These are phyloP conservation scores for Agriopis aurantiaria DNA, from an alignment of 2,888 invertebrate genomes.

Conservation along the genomic window DNA sequence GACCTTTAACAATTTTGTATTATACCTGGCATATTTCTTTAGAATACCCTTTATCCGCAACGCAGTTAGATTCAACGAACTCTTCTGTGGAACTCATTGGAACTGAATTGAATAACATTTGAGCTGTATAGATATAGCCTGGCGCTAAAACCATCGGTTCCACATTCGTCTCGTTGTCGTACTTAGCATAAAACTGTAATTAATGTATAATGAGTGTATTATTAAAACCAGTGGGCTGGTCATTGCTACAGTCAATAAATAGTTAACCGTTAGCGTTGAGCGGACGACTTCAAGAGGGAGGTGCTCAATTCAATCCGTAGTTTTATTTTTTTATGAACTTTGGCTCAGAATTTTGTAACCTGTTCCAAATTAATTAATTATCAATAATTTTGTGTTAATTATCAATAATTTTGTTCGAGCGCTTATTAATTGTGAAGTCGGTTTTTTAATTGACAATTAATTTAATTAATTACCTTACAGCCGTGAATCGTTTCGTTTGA, in stretches of 20 bases:
- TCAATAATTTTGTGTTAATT: too few relatives aligned
- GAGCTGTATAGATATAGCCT: slow-evolving; percentile 60
- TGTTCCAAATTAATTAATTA: too few relatives aligned
- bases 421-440: too few relatives aligned
- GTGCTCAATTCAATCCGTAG: too few relatives aligned
- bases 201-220: background rate
- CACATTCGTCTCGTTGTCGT: slow-evolving; percentile 61
- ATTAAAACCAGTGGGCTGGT: too few relatives aligned
- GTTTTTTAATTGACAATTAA: too few relatives aligned
- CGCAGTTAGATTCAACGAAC: slow-evolving; percentile 53
- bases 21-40: slow-evolving; percentile 55
- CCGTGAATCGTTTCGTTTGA: slow-evolving; percentile 53
- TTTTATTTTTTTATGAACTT: too few relatives aligned
- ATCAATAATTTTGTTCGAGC: too few relatives aligned
- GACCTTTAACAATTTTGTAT: background rate
- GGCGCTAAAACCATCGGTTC: slow-evolving; percentile 54
- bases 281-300: too few relatives aligned
- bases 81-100: slow-evolving; percentile 55
- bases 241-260: background rate
- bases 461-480: slow-evolving; percentile 65
- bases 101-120: slow-evolving; percentile 58
- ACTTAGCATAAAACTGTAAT: slow-evolving; percentile 64
- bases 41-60: slow-evolving; percentile 50
- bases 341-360: too few relatives aligned
- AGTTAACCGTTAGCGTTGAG: too few relatives aligned